A percentile compares a stretch with the other conserved stretches of the same genome.
Evolutionary conservation across 2,888 invertebrate species (phyloP).

Genomic region (Norana najaformis): DNA sequence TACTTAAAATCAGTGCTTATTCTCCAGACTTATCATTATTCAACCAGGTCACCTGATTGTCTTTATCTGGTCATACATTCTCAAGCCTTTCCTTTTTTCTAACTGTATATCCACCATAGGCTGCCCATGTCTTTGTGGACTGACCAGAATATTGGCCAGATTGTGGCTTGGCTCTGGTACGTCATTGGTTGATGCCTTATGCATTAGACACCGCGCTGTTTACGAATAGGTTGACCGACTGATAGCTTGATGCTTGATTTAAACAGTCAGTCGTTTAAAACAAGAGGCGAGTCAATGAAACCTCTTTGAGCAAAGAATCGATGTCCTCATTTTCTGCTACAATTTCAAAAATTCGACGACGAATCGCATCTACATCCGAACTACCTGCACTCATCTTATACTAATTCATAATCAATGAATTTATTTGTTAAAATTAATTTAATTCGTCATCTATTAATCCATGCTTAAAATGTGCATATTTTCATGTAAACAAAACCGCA

Average conservation of each 20-base stretch:
- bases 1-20: too few relatives aligned
- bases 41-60: too few relatives aligned
- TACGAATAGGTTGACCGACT: too few relatives aligned
- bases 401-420: not conserved
- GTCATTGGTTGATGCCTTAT: too few relatives aligned
- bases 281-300: not conserved
- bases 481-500: not conserved
- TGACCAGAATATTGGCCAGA: too few relatives aligned
- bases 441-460: not conserved
- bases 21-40: too few relatives aligned
- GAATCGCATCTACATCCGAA: not conserved
- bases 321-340: not conserved
- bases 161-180: too few relatives aligned
- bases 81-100: too few relatives aligned
- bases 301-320: not conserved
- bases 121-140: too few relatives aligned
- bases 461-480: not conserved
- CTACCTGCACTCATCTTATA: not conserved
- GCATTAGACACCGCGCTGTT: too few relatives aligned
- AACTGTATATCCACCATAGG: too few relatives aligned
- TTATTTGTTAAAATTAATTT: not conserved
- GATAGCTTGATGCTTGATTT: not conserved
- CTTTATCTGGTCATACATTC: too few relatives aligned
- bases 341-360: not conserved
- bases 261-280: not conserved